A percentile compares a stretch with the other conserved stretches of the same genome.
Evolutionary conservation across 1,140 invertebrate species (phyloP).

Genomic region (Tyrophagus putrescentiae): DNA sequence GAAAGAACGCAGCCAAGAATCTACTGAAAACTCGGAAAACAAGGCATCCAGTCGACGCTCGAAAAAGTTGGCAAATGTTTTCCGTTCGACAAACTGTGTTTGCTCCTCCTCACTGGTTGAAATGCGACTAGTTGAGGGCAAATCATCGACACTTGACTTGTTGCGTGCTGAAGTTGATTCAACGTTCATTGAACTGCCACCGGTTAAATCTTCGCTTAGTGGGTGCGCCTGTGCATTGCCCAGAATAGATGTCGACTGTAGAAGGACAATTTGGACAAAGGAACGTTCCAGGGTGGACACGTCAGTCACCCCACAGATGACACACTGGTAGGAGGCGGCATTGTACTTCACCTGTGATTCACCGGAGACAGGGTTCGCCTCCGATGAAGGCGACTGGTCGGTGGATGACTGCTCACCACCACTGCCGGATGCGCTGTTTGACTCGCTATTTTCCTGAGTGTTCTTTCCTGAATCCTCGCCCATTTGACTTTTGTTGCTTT

Average conservation of each 20-base stretch:
- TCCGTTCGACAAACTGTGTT: constrained; percentile 37
- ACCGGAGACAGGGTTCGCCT: constrained; percentile 37
- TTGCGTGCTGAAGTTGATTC: not conserved
- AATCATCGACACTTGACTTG: not conserved
- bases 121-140: not conserved
- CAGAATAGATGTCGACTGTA: constrained; percentile 55
- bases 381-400: not conserved
- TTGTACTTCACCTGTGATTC: constrained; percentile 33
- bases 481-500: constrained; percentile 47
- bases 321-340: constrained; percentile 63
- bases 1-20: constrained; percentile 65
- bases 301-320: constrained; percentile 81
- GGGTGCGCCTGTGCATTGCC: constrained; percentile 6
- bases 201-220: not conserved
- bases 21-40: constrained; percentile 51
- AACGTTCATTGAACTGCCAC: not conserved
- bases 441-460: not conserved
- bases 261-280: constrained; percentile 71
- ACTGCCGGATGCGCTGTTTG: not conserved
- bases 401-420: not conserved
- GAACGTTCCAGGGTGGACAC: constrained; percentile 67
- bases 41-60: constrained; percentile 52
- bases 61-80: constrained; percentile 38
- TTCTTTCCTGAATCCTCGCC: constrained; percentile 32
- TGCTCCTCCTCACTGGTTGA: constrained; percentile 41